Percentiles rank a stretch among this genome's conserved stretches.
phyloP scores from a whole-genome alignment of 2,113 vertebrate species.

The Thalassoma bifasciatum region DNA sequence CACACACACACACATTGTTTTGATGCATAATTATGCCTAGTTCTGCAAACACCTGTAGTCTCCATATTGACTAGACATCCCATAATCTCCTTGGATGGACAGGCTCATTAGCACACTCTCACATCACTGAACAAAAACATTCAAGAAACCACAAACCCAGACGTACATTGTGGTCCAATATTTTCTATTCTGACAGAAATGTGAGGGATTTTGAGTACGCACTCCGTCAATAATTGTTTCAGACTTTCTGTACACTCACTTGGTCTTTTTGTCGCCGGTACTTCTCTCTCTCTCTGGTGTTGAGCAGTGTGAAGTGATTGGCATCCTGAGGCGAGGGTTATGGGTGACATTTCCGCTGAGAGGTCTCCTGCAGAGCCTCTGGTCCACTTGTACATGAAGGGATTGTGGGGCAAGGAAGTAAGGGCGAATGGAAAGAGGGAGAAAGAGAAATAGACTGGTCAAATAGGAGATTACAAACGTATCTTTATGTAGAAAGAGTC shows the following conservation, averaged over 20 bases:
- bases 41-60: constrained; percentile 59
- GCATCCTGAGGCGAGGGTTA: constrained; percentile 70
- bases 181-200: constrained; percentile 29
- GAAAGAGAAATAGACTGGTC: not conserved
- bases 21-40: constrained; percentile 49
- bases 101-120: constrained; percentile 51
- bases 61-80: constrained; percentile 36
- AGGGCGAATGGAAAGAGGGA: not conserved
- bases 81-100: constrained; percentile 59
- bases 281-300: not conserved
- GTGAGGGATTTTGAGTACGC: constrained; percentile 22
- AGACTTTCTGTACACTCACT: constrained; percentile 19
- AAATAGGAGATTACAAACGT: not conserved
- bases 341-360: constrained; percentile 75
- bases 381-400: constrained; percentile 28
- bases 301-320: constrained; percentile 63
- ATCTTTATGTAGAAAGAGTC: not conserved
- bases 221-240: constrained; percentile 42
- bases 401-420: not conserved
- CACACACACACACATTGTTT: constrained; percentile 35
- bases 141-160: too few relatives aligned
- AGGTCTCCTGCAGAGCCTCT: constrained; percentile 53
- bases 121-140: constrained; percentile 20
- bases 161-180: constrained; percentile 1
- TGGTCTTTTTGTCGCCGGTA: not conserved